Conservation (phyloP, 2,888 invertebrate species). For the Cheilosia urbana region DNA sequence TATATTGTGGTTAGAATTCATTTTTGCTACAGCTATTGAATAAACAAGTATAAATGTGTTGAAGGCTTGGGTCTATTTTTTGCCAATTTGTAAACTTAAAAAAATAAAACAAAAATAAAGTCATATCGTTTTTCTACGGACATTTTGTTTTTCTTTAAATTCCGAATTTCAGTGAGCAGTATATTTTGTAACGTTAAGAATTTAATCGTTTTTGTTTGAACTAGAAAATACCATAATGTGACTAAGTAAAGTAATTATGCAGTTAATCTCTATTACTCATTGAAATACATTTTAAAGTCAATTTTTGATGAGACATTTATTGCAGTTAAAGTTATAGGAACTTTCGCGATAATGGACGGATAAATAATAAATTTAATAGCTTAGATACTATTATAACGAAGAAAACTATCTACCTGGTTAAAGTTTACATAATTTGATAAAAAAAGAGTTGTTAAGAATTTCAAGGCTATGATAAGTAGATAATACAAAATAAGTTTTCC, state of each 20-base stretch:
- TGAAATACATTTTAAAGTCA: neutral
- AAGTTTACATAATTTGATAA: no score
- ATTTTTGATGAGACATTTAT: conserved; percentile 12
- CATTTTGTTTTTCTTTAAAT: neutral
- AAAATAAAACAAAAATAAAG: no score
- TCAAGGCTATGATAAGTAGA: neutral
- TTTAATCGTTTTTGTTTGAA: neutral
- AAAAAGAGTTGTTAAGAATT: no score
- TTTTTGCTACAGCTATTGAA: neutral
- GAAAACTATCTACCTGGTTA: neutral
- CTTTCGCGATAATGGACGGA: conserved; percentile 80
- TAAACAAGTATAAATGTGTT: no score
- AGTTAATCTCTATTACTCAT: conserved; percentile 11
- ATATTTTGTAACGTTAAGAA: neutral
- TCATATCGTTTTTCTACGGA: neutral
- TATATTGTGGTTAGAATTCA: conserved; percentile 3
- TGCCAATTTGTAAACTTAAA: no score
- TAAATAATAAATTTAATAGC: conserved; percentile 78
- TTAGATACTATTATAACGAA: conserved; percentile 37
- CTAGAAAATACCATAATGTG: neutral
- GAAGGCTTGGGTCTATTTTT: no score
- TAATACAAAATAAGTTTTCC: no score
- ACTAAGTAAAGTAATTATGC: conserved; percentile 4
- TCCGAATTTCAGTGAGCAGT: conserved; percentile 57
- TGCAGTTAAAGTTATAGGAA: conserved; percentile 71